Evolutionary conservation across 2,797 vertebrate genomes (phyloP), one percentile per base, ranked within the genome.

Genomic region (Enoplosus armatus): DNA sequence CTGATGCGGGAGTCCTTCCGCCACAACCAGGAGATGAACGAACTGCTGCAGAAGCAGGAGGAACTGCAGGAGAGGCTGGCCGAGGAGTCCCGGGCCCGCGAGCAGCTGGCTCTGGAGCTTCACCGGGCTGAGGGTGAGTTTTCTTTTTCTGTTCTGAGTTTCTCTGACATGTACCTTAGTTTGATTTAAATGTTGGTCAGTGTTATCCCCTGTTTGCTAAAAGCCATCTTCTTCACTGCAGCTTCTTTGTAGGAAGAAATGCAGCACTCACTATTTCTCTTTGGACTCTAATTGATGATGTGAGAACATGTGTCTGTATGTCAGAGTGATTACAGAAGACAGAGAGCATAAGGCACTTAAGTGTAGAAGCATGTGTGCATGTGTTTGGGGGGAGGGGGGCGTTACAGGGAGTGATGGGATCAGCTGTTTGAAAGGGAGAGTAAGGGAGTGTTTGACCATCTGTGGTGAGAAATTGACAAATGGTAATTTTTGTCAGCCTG

Each of bases 61-160:
- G 98, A 99, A 75, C 94, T 99, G 50, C 97, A 97, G 90, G 97
- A 98, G 82, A 95, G 93, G 74, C 86, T 98, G 77, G 80, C 86
- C 0, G 97, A 99, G 86, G 98, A 99, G 95, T 92, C 80, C 27
- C 93, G 92, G 72, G 95, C 96, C 10, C 95, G 97, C 51, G 97
- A 99, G 87, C 96, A 97, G 80, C 93, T 99, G 94, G 97, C 97
- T 26, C 93, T 97, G 92, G 98, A 99, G 69, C 97, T 99, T 18
- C 97, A 96, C 80, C 96, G 93, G 60, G 97, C 98, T 6, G 98
- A 99, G 92, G 95, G 98, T 99, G 75, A 89, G 95, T 56, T 64
- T 29, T 4, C 31, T 41, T 45, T 47, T 47, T 9, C 20, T 47
- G n/a, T n/a, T n/a, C n/a, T n/a, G 10, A 10, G 8, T 56, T 59